These are phyloP conservation scores for Gavia stellata DNA, from an alignment of 2,113 vertebrate species.

Conservation along the genomic window DNA sequence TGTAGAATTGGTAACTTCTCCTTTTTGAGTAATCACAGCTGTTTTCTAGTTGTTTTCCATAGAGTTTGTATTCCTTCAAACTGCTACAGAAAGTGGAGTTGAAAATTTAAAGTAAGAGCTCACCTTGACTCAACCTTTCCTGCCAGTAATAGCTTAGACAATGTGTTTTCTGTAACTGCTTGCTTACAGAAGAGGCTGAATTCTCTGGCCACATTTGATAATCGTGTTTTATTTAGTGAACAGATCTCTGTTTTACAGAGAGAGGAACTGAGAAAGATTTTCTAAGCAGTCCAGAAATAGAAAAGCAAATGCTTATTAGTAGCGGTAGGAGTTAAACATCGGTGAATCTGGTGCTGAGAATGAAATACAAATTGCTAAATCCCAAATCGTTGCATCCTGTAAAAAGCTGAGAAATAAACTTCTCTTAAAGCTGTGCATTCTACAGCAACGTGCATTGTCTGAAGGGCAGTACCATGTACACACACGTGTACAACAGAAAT, in stretches of 20 bases:
- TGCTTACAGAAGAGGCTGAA: background rate
- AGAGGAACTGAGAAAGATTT: background rate
- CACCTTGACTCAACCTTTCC: background rate
- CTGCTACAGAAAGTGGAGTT: background rate
- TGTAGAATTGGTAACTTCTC: background rate
- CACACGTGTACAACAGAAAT: background rate
- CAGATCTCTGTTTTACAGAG: background rate
- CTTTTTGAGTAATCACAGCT: background rate
- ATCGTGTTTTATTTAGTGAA: background rate
- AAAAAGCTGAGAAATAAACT: background rate
- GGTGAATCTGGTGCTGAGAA: background rate
- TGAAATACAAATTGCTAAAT: background rate
- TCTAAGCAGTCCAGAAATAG: background rate
- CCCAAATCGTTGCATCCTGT: background rate
- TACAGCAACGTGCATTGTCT: accelerated
- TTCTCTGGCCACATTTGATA: background rate
- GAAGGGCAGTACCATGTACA: background rate
- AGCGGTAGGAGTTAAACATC: background rate
- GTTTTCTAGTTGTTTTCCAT: background rate
- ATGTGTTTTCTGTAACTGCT: background rate
- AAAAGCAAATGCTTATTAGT: background rate
- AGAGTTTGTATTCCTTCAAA: background rate
- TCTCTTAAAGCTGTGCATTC: background rate
- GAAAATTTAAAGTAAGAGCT: background rate
- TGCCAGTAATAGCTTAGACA: background rate